phyloP scores from a whole-genome alignment of 2,797 vertebrate species.

The Sebastes dallii region DNA sequence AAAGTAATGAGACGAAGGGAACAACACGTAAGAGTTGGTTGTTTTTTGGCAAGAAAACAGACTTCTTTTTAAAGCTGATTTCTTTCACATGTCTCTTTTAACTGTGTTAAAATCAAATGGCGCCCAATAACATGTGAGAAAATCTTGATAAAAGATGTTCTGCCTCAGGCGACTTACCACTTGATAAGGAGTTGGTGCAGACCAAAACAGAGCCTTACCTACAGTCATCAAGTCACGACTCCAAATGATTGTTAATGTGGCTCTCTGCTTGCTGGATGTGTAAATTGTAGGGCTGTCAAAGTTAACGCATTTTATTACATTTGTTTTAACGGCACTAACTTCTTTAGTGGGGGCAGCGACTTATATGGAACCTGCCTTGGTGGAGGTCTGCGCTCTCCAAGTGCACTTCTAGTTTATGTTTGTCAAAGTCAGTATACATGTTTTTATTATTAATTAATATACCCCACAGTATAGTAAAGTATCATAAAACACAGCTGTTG shows the following conservation, averaged over 20 bases:
- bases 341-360: too few species aligned
- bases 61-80: conserved; percentile 35
- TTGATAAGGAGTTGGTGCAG: not conserved
- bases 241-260: not conserved
- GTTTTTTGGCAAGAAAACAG: conserved; percentile 11
- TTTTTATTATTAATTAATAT: not conserved
- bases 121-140: conserved; percentile 20
- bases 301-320: too few species aligned
- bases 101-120: conserved; percentile 34
- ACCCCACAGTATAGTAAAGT: not conserved
- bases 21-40: conserved; percentile 6
- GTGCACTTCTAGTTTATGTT: not conserved
- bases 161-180: too few species aligned
- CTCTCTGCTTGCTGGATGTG: not conserved
- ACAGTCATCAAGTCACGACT: too few species aligned
- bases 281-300: not conserved
- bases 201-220: not conserved
- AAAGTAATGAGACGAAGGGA: conserved; percentile 15
- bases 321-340: too few species aligned
- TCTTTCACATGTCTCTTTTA: conserved; percentile 50
- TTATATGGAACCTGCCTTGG: too few species aligned
- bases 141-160: not conserved
- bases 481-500: not conserved
- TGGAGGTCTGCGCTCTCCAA: too few species aligned
- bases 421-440: not conserved